Evolutionary conservation across 2,797 vertebrate species (phyloP).

Genomic region (Eulemur rubriventer): DNA sequence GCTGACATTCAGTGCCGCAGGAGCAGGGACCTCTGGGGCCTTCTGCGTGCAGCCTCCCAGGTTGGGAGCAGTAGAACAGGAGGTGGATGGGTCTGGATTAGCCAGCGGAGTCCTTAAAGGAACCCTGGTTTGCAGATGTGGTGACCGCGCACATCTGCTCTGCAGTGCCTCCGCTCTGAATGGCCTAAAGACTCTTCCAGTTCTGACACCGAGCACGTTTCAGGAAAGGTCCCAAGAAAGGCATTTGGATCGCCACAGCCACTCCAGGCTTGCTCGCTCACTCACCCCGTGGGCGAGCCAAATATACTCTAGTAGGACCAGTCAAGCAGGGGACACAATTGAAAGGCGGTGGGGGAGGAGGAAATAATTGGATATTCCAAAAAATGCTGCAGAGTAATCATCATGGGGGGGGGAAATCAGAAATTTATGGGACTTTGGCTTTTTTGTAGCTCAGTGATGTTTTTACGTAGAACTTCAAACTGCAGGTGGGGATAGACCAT

Average conservation of each 20-base stretch:
- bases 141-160: neutral
- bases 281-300: neutral
- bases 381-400: neutral
- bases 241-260: neutral
- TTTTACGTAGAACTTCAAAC: conserved; percentile 43
- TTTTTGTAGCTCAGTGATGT: neutral
- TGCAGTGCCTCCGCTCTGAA: neutral
- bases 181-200: neutral
- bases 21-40: neutral
- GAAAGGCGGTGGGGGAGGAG: neutral
- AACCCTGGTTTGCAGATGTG: neutral
- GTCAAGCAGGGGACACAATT: neutral
- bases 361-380: neutral
- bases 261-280: neutral
- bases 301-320: neutral
- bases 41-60: neutral
- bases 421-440: neutral
- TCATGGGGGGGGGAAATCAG: neutral
- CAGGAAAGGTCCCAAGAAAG: conserved; percentile 46
- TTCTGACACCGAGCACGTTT: neutral
- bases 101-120: conserved; percentile 41
- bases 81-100: neutral
- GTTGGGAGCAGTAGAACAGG: neutral
- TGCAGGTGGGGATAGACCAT: neutral
- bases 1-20: neutral